Conservation (phyloP, 1,140 invertebrate species). For the Zaprionus nigranus region DNA sequence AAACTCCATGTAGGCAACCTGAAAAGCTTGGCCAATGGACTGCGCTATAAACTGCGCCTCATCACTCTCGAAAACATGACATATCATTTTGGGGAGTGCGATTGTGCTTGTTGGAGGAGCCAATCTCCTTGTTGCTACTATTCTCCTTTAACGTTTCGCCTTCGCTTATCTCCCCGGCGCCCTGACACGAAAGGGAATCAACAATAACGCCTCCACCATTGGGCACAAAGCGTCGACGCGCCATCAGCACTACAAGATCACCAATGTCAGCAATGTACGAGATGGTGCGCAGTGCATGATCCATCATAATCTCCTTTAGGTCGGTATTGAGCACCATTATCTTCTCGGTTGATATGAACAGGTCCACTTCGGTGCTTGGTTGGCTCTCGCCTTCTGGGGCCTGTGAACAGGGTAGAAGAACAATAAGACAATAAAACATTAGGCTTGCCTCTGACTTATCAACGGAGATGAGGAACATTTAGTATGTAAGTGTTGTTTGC, state of each 20-base stretch:
- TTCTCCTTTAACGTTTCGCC: constrained; percentile 41
- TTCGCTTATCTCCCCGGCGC: constrained; percentile 43
- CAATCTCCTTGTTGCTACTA: constrained; percentile 26
- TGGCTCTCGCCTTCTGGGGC: constrained; percentile 99
- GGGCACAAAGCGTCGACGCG: constrained; percentile 94
- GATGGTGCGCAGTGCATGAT: constrained; percentile 98
- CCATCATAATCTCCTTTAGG: constrained; percentile 99
- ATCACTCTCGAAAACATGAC: constrained; percentile 99
- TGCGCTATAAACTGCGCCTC: constrained; percentile 99
- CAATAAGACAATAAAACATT: background rate
- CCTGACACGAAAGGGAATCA: constrained; percentile 22
- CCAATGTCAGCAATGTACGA: constrained; percentile 99
- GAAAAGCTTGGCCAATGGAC: constrained; percentile 99
- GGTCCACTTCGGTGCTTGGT: constrained; percentile 99
- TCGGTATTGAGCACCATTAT: constrained; percentile 99
- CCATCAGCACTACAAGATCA: constrained; percentile 99
- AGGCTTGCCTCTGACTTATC: background rate
- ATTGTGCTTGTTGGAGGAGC: constrained; percentile 88
- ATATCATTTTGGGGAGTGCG: constrained; percentile 99
- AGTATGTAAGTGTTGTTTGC: constrained; percentile 1
- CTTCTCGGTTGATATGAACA: constrained; percentile 99
- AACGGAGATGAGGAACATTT: background rate
- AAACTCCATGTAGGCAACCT: constrained; percentile 99
- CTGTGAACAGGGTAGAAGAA: constrained; percentile 85
- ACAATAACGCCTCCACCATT: constrained; percentile 82